phyloP scores from a whole-genome alignment of 2,113 vertebrate genomes.

The Pelvicachromis taeniatus region DNA sequence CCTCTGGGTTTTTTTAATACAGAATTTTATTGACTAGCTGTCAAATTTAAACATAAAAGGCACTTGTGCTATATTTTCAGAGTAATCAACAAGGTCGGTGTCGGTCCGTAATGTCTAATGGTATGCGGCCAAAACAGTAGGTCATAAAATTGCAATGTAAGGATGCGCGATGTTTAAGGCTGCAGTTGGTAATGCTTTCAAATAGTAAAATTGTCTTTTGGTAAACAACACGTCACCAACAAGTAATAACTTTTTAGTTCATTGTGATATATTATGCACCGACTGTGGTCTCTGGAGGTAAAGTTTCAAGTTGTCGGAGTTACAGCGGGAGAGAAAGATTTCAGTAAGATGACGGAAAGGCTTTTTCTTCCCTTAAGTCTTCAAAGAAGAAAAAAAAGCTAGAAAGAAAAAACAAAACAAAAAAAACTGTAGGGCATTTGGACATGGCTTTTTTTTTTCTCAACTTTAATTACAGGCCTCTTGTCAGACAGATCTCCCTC shows the following conservation, averaged over 20 bases:
- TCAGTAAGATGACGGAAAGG: slow-evolving; percentile 9
- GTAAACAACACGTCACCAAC: neutral
- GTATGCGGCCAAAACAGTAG: neutral
- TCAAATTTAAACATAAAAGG: slow-evolving; percentile 50
- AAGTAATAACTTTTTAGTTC: neutral
- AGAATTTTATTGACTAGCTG: slow-evolving; percentile 50
- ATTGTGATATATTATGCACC: neutral
- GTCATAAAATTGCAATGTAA: neutral
- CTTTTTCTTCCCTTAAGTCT: slow-evolving; percentile 13
- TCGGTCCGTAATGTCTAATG: neutral
- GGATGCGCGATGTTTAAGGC: neutral
- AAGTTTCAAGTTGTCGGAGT: neutral
- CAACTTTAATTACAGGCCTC: slow-evolving; percentile 75
- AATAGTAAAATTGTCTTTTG: neutral
- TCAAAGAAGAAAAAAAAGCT: slow-evolving; percentile 13
- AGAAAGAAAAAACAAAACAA: neutral
- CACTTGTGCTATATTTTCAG: slow-evolving; percentile 28
- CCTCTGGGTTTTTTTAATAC: slow-evolving; percentile 13
- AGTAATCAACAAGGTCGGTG: slow-evolving; percentile 49
- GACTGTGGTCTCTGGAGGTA: neutral
- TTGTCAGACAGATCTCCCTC: slow-evolving; percentile 70
- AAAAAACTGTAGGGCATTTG: slow-evolving; percentile 55
- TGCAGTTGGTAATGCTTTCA: neutral
- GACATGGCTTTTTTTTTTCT: slow-evolving; percentile 18
- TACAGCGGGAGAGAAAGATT: neutral